Evolutionary conservation across 2,888 invertebrate species (phyloP).

Genomic region (Parnassius glacialis): DNA sequence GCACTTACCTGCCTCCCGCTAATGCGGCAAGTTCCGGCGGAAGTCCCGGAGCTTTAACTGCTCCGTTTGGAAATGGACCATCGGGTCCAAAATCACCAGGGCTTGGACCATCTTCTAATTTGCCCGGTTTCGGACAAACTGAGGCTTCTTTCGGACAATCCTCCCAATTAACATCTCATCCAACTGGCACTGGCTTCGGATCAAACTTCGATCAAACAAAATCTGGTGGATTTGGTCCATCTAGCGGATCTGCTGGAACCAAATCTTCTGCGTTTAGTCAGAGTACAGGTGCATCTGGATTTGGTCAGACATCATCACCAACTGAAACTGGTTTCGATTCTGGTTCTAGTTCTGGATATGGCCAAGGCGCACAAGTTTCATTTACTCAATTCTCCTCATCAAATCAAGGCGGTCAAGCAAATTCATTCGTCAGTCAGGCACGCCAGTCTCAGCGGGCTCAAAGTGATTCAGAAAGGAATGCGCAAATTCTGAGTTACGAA

Average conservation of each 20-base stretch:
- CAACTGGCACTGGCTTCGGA: slow-evolving; percentile 13
- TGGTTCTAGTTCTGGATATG: slow-evolving; percentile 13
- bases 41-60: slow-evolving; percentile 60
- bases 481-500: slow-evolving; percentile 63
- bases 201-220: slow-evolving; percentile 1
- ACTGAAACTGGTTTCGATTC: slow-evolving; percentile 1
- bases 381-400: slow-evolving; percentile 26
- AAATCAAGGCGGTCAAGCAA: slow-evolving; percentile 32
- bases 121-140: neutral
- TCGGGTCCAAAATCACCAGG: slow-evolving; percentile 11
- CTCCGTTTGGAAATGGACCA: slow-evolving; percentile 44
- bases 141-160: neutral
- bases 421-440: slow-evolving; percentile 32
- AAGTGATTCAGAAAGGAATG: slow-evolving; percentile 59
- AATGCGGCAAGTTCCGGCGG: slow-evolving; percentile 67
- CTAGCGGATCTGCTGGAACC: slow-evolving; percentile 30
- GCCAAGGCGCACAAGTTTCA: slow-evolving; percentile 5
- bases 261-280: slow-evolving; percentile 23
- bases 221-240: slow-evolving; percentile 8
- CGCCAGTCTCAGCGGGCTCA: slow-evolving; percentile 60
- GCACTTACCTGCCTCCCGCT: slow-evolving; percentile 69
- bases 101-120: slow-evolving; percentile 10
- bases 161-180: slow-evolving; percentile 22
- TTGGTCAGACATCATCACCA: slow-evolving; percentile 21
- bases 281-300: slow-evolving; percentile 12